Evolutionary conservation across 2,888 invertebrate species (phyloP), one percentile per base, ranked within the genome.

Genomic region (Drosophila monieri): DNA sequence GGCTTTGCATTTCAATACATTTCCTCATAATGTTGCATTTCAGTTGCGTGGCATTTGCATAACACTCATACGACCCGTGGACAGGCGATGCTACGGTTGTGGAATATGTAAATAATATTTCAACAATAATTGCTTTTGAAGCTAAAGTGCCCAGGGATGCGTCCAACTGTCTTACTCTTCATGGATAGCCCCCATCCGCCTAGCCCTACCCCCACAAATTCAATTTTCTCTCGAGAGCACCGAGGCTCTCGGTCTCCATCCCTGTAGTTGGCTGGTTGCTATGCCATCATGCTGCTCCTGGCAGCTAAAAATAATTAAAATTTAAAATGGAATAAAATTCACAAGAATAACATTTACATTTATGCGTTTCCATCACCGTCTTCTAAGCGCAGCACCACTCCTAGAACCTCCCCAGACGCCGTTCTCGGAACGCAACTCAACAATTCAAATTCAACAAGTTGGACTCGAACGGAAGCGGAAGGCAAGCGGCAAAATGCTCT

Each of bases 71-170:
- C 83, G 78, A 62, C 78, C 81, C 66, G 73, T 76, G 83, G 73
- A 77, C 39, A 4, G n/a, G 35, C 21, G 21, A 23, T 49, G 15
- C 18, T 43, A 15, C 54, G 21, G 57, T 32, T 49, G 48, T 57
- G 57, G 55, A 78, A 81, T 81, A 78, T 78, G 78, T 79, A 81
- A 81, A 78, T 78, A 78, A 81, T 81, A 81, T 78, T 78, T 79
- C 77, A 81, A 78, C 78, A 78, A 81, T 78, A 78, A 78, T 78
- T 79, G 78, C 83, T 78, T 78, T 78, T 81, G 83, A 81, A 78
- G 71, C 77, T 48, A 47, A 76, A 79, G 70, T 76, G 70, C 68
- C 76, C 64, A 59, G 75, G 43, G 53, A 72, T 52, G 67, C 56
- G 71, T 69, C 55, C 68, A 37, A 57, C 61, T 54, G 37, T 48